phyloP scores from a whole-genome alignment of 1,140 invertebrate genomes.

The Melitaea cinxia region DNA sequence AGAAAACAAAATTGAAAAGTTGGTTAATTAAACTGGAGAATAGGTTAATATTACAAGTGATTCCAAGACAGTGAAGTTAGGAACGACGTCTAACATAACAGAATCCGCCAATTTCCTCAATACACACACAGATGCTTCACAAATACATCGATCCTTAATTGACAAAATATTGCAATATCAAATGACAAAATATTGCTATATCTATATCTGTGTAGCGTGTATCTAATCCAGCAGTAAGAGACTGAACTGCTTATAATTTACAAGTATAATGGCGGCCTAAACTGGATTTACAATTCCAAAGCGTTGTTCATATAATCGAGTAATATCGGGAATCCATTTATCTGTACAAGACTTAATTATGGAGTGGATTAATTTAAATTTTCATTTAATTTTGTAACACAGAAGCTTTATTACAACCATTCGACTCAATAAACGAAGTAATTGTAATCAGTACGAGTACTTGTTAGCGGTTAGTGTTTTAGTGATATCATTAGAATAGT shows the following conservation, averaged over 20 bases:
- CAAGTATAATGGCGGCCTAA: conserved; percentile 41
- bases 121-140: background rate
- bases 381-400: conserved; percentile 24
- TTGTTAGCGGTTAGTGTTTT: background rate
- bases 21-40: no score
- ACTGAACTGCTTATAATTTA: conserved; percentile 35
- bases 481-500: background rate
- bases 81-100: no score
- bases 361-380: conserved; percentile 31
- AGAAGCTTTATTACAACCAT: conserved; percentile 2
- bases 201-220: conserved; percentile 10
- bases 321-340: conserved; percentile 38
- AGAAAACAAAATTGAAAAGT: no score
- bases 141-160: conserved; percentile 8
- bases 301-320: conserved; percentile 40
- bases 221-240: conserved; percentile 27
- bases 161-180: conserved; percentile 13
- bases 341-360: conserved; percentile 36
- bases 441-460: background rate
- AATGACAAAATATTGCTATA: conserved; percentile 32
- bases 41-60: no score
- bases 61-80: no score
- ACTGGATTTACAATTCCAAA: conserved; percentile 44
- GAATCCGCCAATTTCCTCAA: background rate
- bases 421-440: background rate